phyloP scores from a whole-genome alignment of 2,888 invertebrate genomes.

The Opisthograptis luteolata region DNA sequence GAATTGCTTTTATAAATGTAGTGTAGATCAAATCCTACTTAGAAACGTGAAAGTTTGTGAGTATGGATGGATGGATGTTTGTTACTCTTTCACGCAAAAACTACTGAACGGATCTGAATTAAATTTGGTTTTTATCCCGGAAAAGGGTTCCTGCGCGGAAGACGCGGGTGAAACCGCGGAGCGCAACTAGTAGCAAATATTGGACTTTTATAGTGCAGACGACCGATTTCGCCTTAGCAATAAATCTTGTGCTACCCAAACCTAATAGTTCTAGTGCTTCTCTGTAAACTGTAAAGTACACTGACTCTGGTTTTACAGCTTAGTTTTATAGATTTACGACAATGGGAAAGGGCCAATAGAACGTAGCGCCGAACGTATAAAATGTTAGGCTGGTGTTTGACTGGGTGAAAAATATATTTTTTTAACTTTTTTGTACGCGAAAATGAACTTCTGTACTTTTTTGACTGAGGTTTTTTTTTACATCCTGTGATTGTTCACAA shows the following conservation, averaged over 20 bases:
- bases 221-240: constrained; percentile 9
- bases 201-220: neutral
- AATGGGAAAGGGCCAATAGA: constrained; percentile 16
- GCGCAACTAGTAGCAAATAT: neutral
- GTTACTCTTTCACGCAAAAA: no score
- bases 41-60: no score
- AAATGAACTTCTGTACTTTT: no score
- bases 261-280: constrained; percentile 19
- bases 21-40: no score
- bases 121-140: no score
- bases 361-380: constrained; percentile 9
- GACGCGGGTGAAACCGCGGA: no score
- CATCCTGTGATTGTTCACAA: no score
- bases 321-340: constrained; percentile 26
- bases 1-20: no score
- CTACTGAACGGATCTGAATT: no score
- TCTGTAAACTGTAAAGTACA: constrained; percentile 25
- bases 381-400: constrained; percentile 10
- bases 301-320: constrained; percentile 30
- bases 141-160: no score
- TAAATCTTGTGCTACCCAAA: constrained; percentile 2
- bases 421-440: neutral
- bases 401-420: neutral
- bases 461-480: no score
- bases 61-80: no score